These are phyloP conservation scores for Diprion similis DNA, from an alignment of 1,140 invertebrate genomes.

Conservation along the genomic window DNA sequence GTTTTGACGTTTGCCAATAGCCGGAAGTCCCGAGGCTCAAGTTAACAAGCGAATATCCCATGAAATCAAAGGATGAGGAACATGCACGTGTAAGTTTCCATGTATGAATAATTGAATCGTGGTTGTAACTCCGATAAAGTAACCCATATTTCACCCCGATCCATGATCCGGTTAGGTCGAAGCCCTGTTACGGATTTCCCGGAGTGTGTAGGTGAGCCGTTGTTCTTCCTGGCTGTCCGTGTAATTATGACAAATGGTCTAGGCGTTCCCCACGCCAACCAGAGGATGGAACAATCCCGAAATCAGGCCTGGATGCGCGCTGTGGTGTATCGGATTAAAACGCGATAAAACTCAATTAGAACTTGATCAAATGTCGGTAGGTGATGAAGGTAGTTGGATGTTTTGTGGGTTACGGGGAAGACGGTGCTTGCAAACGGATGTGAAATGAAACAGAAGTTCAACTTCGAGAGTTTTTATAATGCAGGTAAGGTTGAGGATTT, in stretches of 20 bases:
- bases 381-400: slow-evolving; percentile 26
- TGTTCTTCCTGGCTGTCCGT: slow-evolving; percentile 42
- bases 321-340: slow-evolving; percentile 47
- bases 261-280: slow-evolving; percentile 24
- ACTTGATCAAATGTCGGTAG: slow-evolving; percentile 38
- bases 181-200: background rate
- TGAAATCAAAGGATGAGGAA: too few relatives aligned
- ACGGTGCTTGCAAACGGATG: background rate
- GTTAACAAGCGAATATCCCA: too few relatives aligned
- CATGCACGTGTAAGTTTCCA: too few relatives aligned
- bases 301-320: background rate
- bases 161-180: background rate
- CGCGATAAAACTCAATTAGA: slow-evolving; percentile 53
- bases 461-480: too few relatives aligned
- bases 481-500: too few relatives aligned
- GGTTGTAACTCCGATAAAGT: background rate
- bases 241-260: slow-evolving; percentile 52
- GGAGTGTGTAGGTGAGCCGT: background rate
- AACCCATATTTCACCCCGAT: background rate
- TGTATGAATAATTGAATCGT: background rate
- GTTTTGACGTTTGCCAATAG: too few relatives aligned
- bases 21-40: too few relatives aligned
- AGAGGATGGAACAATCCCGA: background rate
- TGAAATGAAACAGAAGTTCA: too few relatives aligned
- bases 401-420: slow-evolving; percentile 30